Base-by-base conservation (phyloP, 2,797 vertebrate species). In the Emydoidea blandingii region DNA sequence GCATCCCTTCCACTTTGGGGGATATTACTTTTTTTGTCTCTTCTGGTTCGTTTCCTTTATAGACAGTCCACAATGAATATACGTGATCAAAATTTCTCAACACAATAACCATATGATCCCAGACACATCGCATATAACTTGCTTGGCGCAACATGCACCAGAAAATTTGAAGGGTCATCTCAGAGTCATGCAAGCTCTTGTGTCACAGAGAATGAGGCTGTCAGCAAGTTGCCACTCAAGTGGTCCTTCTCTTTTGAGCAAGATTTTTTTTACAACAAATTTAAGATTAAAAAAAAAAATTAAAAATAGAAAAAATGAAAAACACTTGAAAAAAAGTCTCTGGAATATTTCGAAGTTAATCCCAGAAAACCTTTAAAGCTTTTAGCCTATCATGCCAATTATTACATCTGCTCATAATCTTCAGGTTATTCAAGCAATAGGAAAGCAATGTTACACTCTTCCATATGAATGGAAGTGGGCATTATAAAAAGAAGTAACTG, bases 251-350 rank as follows among this genome's bases (percentile, higher is more conserved):
- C 44, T 82, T 37, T 21, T 84, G 74, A 59, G 14, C 47, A 87
- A 81, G 83, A 3, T 14, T n/a, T 18, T 83, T 53, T 81, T 31
- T 15, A 81, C 87, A 72, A 23, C 19, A 82, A 84, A 25, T 83
- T 41, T 88, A 83, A 93, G 79, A 44, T 14, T 27, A 44, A 86
- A 92, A 57, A n/a, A n/a, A 85, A 91, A 47, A 90, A 7, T 0
- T 15, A 10, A 1, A 1, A 34, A 41, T 15, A 83, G 15, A 25
- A 62, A 80, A 80, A 62, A 81, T 88, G 31, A 62, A 79, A 79
- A 89, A 12, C 0, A 0, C 1, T 62, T 86, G 72, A 29, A 47
- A 12, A 2, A 6, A 82, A 53, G 21, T 53, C 3, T 9, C 12
- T 19, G 14, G 41, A 25, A 47, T 29, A 4, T 65, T 79, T 6